These are phyloP conservation scores for Fratercula arctica DNA, from an alignment of 2,797 vertebrate genomes.

Conservation along the genomic window DNA sequence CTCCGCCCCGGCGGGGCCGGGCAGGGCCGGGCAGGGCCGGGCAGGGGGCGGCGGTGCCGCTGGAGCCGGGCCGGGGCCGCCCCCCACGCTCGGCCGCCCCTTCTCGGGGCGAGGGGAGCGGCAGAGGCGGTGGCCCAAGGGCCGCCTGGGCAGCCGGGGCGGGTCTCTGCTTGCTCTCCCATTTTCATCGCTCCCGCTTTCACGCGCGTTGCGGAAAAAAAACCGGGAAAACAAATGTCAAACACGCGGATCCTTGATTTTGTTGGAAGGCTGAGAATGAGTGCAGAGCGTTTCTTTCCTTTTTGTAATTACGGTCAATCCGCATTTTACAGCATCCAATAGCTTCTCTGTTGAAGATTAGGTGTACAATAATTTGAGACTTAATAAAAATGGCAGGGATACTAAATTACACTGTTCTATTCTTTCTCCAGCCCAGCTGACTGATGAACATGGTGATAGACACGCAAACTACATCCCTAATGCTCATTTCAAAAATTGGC, in stretches of 20 bases:
- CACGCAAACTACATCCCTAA: neutral
- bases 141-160: neutral
- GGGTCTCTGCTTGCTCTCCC: too few relatives aligned
- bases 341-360: neutral
- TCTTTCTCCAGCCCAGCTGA: neutral
- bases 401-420: neutral
- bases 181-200: neutral
- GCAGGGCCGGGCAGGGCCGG: neutral
- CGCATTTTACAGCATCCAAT: neutral
- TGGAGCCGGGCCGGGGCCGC: fast-evolving
- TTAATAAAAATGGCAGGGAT: neutral
- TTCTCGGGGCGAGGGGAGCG: neutral
- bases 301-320: neutral
- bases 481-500: fast-evolving
- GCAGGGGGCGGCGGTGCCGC: fast-evolving
- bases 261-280: neutral
- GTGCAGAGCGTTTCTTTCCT: neutral
- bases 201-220: neutral
- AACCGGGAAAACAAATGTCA: neutral
- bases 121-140: neutral
- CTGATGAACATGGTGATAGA: neutral
- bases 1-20: neutral
- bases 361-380: too few relatives aligned
- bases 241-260: neutral
- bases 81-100: too few relatives aligned